These are phyloP conservation scores for Thereva unica DNA, from an alignment of 2,888 invertebrate genomes.

Conservation along the genomic window DNA sequence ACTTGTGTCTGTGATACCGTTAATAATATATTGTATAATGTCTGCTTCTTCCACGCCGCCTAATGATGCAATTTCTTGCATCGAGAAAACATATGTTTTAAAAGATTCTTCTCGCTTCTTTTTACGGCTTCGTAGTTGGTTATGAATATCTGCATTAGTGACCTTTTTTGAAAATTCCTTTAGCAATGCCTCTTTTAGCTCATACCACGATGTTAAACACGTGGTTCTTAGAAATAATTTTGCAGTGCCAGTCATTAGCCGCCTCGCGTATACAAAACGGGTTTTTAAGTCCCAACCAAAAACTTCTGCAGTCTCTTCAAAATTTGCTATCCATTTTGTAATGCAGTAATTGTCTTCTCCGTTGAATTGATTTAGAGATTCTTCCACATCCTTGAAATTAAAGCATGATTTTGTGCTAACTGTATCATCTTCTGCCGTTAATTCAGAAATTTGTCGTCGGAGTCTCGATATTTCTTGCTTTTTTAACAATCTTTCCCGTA, in stretches of 20 bases:
- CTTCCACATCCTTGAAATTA: neutral
- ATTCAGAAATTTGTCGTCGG: neutral
- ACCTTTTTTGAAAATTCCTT: neutral
- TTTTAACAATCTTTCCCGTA: neutral
- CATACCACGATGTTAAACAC: neutral
- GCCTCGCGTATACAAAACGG: neutral
- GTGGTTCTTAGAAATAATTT: neutral
- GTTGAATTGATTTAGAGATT: neutral
- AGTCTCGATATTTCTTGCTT: neutral
- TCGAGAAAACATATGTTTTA: neutral
- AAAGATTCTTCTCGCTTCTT: neutral
- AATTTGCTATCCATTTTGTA: neutral
- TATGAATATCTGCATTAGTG: neutral
- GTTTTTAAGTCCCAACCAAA: neutral
- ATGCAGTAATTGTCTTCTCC: conserved; percentile 11
- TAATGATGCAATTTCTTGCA: conserved; percentile 1
- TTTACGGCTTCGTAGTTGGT: neutral
- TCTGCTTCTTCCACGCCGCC: neutral
- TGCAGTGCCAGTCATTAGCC: neutral
- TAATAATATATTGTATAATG: neutral
- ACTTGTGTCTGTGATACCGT: neutral
- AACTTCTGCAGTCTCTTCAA: neutral
- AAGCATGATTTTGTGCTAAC: neutral
- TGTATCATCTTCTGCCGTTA: neutral
- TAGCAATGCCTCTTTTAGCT: neutral